These are phyloP conservation scores for Brevimyrus niger DNA, from an alignment of 2,113 vertebrate genomes.

Conservation along the genomic window DNA sequence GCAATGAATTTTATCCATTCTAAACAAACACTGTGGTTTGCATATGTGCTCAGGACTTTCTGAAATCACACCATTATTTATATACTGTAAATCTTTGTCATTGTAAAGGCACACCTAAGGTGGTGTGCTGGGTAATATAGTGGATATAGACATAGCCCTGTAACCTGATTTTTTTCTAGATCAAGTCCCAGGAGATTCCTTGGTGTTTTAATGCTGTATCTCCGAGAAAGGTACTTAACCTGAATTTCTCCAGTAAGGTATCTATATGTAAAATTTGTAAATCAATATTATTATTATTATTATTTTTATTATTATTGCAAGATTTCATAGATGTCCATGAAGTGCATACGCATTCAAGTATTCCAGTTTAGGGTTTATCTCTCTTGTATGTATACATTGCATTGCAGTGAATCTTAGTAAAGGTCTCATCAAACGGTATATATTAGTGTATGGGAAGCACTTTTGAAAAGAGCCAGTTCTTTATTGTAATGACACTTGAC, in stretches of 20 bases:
- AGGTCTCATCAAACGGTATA: background rate
- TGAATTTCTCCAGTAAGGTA: background rate
- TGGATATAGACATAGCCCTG: background rate
- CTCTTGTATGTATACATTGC: background rate
- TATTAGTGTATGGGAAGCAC: background rate
- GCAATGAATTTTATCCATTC: background rate
- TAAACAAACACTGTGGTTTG: background rate
- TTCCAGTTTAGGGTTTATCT: background rate
- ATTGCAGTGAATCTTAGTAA: background rate
- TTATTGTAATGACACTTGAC: background rate
- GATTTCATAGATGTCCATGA: background rate
- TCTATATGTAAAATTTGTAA: background rate
- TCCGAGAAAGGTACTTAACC: background rate
- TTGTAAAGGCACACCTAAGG: background rate
- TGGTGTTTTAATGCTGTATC: background rate
- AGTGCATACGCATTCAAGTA: background rate
- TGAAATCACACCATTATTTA: background rate
- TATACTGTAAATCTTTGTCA: background rate
- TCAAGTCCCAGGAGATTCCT: background rate
- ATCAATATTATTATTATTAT: background rate
- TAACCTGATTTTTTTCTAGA: conserved; percentile 9
- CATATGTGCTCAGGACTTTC: background rate
- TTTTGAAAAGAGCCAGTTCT: background rate
- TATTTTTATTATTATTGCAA: background rate
- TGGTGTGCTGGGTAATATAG: background rate